Evolutionary conservation across 2,888 invertebrate genomes (phyloP).

Genomic region (Branchipolynoe longqiensis): DNA sequence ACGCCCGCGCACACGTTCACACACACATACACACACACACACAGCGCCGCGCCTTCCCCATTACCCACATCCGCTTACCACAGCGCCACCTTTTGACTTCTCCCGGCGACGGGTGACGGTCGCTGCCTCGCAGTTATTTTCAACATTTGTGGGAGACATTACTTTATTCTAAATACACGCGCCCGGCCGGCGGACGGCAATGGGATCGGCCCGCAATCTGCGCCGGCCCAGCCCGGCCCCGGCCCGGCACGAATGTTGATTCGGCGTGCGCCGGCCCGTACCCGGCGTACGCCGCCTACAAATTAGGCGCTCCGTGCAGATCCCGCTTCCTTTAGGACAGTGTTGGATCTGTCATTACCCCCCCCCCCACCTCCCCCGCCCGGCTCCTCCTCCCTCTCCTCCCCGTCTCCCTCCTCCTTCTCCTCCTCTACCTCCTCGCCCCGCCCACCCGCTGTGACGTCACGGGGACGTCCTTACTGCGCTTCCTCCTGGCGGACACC

Average conservation of each 20-base stretch:
- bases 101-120: not conserved
- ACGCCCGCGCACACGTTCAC: too few relatives aligned
- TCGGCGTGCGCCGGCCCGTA: constrained; percentile 21
- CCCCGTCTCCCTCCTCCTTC: too few relatives aligned
- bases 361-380: too few relatives aligned
- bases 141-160: constrained; percentile 51
- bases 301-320: constrained; percentile 50
- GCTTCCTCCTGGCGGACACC: too few relatives aligned
- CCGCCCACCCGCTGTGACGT: not conserved
- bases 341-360: constrained; percentile 46
- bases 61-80: too few relatives aligned
- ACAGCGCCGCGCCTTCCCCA: too few relatives aligned
- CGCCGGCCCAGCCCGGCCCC: too few relatives aligned
- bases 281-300: constrained; percentile 39
- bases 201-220: constrained; percentile 28
- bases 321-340: constrained; percentile 42
- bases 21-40: too few relatives aligned
- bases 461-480: not conserved
- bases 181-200: not conserved
- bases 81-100: constrained; percentile 31
- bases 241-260: constrained; percentile 42
- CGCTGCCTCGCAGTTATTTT: constrained; percentile 49
- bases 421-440: too few relatives aligned
- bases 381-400: too few relatives aligned
- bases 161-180: constrained; percentile 53